These are phyloP conservation scores for Drosophila austrosaltans DNA, from an alignment of 2,888 invertebrate genomes.

Conservation along the genomic window DNA sequence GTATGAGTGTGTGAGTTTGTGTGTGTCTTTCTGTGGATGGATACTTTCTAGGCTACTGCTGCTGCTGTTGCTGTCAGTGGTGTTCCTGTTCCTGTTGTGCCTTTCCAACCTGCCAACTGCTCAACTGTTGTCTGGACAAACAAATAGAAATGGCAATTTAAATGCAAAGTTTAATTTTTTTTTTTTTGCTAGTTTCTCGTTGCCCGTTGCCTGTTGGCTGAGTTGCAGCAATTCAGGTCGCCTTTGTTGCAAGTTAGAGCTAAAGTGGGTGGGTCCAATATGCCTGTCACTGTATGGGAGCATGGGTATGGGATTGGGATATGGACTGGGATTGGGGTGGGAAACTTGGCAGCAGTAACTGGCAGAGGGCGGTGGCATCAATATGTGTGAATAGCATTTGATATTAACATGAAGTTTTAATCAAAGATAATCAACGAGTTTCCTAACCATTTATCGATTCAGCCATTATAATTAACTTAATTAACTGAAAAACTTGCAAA, in stretches of 20 bases:
- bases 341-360: background rate
- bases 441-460: constrained; percentile 4
- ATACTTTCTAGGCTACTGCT: constrained; percentile 2
- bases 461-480: constrained; percentile 11
- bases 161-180: constrained; percentile 67
- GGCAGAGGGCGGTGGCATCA: constrained; percentile 28
- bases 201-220: constrained; percentile 36
- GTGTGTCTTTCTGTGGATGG: background rate
- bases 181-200: background rate
- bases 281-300: constrained; percentile 36
- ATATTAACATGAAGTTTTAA: constrained; percentile 19
- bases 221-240: constrained; percentile 62
- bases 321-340: background rate
- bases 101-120: constrained; percentile 53
- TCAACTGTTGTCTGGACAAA: constrained; percentile 39
- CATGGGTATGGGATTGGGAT: background rate
- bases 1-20: background rate
- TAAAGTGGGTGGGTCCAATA: constrained; percentile 18
- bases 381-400: constrained; percentile 11
- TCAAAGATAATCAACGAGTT: constrained; percentile 41
- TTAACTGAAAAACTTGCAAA: background rate
- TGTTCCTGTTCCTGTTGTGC: constrained; percentile 14
- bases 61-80: background rate
- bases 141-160: constrained; percentile 73
- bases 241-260: constrained; percentile 7